Conservation (phyloP, 2,888 invertebrate species). For the Pyralis farinalis region DNA sequence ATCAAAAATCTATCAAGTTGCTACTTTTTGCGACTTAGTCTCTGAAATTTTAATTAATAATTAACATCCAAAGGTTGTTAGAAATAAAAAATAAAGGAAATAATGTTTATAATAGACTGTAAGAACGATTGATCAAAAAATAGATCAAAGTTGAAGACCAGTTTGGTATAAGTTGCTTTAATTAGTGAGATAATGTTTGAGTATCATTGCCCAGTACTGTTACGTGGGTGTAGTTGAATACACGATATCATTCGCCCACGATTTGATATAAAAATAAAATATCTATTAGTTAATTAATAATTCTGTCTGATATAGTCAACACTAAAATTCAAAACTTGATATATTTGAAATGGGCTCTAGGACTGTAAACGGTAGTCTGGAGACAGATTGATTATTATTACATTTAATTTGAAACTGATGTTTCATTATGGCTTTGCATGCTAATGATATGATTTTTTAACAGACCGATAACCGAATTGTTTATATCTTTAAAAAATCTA, state of each 20-base stretch:
- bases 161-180: too few relatives aligned
- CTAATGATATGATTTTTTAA: too few relatives aligned
- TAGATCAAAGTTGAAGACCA: too few relatives aligned
- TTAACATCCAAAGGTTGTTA: too few relatives aligned
- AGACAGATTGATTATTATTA: constrained; percentile 1
- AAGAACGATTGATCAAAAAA: too few relatives aligned
- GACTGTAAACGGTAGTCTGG: constrained; percentile 7
- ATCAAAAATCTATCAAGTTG: too few relatives aligned
- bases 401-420: not conserved
- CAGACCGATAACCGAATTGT: too few relatives aligned
- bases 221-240: constrained; percentile 28
- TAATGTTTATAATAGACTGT: too few relatives aligned
- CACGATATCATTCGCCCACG: constrained; percentile 33
- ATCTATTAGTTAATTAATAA: constrained; percentile 41
- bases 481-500: too few relatives aligned
- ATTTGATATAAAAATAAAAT: constrained; percentile 31
- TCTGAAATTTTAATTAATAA: too few relatives aligned
- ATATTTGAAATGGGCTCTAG: constrained; percentile 6
- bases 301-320: constrained; percentile 21
- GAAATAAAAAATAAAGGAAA: too few relatives aligned
- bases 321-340: constrained; percentile 9
- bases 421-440: not conserved
- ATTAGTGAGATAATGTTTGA: constrained; percentile 2
- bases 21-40: too few relatives aligned
- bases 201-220: constrained; percentile 1